Evolutionary conservation across 1,140 invertebrate genomes (phyloP).

Genomic region (Drosophila malerkotliana): DNA sequence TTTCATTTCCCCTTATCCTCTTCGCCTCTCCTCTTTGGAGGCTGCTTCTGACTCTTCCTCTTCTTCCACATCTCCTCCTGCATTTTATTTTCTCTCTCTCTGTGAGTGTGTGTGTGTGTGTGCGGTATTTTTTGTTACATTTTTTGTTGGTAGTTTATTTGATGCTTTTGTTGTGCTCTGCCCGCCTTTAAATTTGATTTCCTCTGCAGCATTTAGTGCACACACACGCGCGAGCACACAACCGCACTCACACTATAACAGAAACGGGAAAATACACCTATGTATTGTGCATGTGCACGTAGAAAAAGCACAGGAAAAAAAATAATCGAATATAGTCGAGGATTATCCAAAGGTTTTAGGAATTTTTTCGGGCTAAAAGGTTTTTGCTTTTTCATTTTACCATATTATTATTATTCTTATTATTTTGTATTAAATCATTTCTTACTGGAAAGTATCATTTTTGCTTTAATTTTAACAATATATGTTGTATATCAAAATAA

Average conservation of each 20-base stretch:
- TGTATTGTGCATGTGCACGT: conserved; percentile 12
- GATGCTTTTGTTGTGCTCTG: conserved; percentile 44
- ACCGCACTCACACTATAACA: background rate
- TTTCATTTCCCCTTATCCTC: conserved; percentile 3
- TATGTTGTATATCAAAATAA: no score
- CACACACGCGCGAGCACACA: conserved; percentile 9
- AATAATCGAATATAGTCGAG: background rate
- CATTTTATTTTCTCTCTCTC: conserved; percentile 7
- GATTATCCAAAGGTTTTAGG: background rate
- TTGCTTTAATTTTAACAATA: no score
- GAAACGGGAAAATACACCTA: conserved; percentile 8
- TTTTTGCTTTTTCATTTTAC: no score
- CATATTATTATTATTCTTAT: background rate
- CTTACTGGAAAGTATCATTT: no score
- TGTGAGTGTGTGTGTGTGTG: conserved; percentile 2
- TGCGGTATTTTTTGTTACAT: conserved; percentile 28
- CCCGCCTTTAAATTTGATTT: conserved; percentile 73
- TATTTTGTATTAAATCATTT: background rate
- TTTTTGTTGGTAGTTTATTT: conserved; percentile 36
- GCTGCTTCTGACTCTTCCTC: background rate
- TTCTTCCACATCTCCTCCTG: background rate
- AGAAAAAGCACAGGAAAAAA: conserved; percentile 1
- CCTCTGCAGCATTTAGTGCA: conserved; percentile 58
- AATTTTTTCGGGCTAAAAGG: background rate
- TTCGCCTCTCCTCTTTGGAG: background rate